Conservation (phyloP, 2,797 vertebrate genomes). For the Etheostoma nigrum region DNA sequence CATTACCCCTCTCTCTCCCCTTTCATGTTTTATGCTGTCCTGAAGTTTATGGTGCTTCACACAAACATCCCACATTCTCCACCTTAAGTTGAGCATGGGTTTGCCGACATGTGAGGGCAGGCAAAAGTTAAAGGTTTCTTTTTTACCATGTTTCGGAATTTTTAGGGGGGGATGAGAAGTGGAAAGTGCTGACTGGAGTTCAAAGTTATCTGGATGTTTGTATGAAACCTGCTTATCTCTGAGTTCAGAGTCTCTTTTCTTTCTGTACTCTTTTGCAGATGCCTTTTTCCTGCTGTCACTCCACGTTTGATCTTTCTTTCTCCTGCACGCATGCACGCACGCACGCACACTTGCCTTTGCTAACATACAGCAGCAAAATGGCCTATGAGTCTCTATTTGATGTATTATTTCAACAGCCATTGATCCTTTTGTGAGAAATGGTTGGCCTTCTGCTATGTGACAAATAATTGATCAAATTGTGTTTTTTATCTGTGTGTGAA, state of each 20-base stretch:
- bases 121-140: conserved; percentile 33
- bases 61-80: conserved; percentile 28
- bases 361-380: background rate
- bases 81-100: conserved; percentile 24
- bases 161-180: conserved; percentile 41
- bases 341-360: background rate
- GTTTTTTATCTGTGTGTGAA: background rate
- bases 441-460: background rate
- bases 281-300: conserved; percentile 11
- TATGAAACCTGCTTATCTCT: conserved; percentile 47
- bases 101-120: conserved; percentile 13
- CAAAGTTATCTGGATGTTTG: conserved; percentile 42
- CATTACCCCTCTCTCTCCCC: no score
- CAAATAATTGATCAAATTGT: no score
- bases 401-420: background rate
- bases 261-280: conserved; percentile 6
- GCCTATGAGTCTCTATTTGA: background rate
- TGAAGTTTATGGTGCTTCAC: conserved; percentile 32
- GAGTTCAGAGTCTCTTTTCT: conserved; percentile 17
- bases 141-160: conserved; percentile 36
- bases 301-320: conserved; percentile 29
- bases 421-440: background rate
- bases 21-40: no score
- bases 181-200: conserved; percentile 60
- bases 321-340: background rate